Conservation (phyloP, 2,888 invertebrate species). For the Rugalucina vietnamica region DNA sequence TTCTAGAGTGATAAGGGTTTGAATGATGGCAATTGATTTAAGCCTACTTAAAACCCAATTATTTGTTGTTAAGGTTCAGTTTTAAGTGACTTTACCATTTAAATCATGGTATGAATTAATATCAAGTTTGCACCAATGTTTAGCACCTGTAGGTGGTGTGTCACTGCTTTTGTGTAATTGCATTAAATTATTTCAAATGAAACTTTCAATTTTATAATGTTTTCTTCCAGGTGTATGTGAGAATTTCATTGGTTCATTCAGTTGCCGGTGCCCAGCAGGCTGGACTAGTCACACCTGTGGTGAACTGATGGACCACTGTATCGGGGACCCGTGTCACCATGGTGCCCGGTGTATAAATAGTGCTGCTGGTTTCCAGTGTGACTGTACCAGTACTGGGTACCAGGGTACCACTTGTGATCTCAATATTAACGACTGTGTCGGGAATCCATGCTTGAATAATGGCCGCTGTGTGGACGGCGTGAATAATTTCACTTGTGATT, state of each 20-base stretch:
- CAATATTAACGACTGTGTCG: slow-evolving; percentile 66
- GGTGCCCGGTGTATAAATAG: slow-evolving; percentile 69
- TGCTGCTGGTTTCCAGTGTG: slow-evolving; percentile 65
- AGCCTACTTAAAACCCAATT: no score
- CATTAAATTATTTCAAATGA: no score
- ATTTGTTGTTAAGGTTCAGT: no score
- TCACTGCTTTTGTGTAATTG: no score
- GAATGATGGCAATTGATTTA: no score
- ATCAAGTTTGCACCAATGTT: no score
- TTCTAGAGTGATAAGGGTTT: no score
- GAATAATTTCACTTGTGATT: slow-evolving; percentile 70
- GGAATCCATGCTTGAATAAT: slow-evolving; percentile 70
- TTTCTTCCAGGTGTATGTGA: slow-evolving; percentile 66
- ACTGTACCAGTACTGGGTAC: slow-evolving; percentile 71
- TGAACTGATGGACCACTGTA: slow-evolving; percentile 71
- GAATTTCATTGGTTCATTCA: slow-evolving; percentile 68
- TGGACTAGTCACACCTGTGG: slow-evolving; percentile 77
- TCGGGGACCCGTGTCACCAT: slow-evolving; percentile 69
- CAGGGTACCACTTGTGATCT: slow-evolving; percentile 63
- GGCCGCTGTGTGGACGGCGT: slow-evolving; percentile 72
- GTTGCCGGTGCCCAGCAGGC: slow-evolving; percentile 72
- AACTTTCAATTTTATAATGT: not conserved
- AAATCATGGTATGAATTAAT: no score
- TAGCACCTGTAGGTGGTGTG: no score
- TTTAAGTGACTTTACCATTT: no score